phyloP scores from a whole-genome alignment of 2,113 vertebrate genomes.

The Myrmecophaga tridactyla region DNA sequence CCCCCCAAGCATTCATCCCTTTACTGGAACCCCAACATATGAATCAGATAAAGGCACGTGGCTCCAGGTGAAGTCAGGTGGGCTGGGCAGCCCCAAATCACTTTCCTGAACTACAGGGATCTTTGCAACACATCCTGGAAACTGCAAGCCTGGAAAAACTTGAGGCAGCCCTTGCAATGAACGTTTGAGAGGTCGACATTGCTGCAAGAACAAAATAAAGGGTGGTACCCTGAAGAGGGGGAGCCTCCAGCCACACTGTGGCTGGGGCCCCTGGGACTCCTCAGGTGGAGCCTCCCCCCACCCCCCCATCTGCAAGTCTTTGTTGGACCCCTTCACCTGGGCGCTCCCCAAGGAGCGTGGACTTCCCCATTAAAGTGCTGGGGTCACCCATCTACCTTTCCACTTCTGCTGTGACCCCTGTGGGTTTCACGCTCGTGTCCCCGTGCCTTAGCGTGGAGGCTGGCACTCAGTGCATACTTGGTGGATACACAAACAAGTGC shows the following conservation, averaged over 20 bases:
- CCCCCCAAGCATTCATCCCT: background rate
- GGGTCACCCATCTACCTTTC: fast-evolving
- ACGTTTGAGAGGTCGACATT: background rate
- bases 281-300: too few relatives aligned
- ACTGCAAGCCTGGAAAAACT: background rate
- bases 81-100: background rate
- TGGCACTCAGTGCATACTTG: background rate
- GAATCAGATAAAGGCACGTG: background rate
- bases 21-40: background rate
- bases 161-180: background rate
- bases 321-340: background rate
- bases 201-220: background rate
- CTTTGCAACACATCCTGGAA: background rate
- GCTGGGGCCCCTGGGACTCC: background rate
- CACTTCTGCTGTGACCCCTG: background rate
- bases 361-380: background rate
- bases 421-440: background rate
- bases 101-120: background rate
- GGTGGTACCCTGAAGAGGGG: background rate
- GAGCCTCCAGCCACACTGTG: fast-evolving
- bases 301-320: fast-evolving
- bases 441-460: fast-evolving
- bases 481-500: background rate
- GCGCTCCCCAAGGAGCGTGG: fast-evolving
- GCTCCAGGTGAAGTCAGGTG: too few relatives aligned